Conservation (phyloP, 1,140 invertebrate genomes). For the Diorhabda elongata region DNA sequence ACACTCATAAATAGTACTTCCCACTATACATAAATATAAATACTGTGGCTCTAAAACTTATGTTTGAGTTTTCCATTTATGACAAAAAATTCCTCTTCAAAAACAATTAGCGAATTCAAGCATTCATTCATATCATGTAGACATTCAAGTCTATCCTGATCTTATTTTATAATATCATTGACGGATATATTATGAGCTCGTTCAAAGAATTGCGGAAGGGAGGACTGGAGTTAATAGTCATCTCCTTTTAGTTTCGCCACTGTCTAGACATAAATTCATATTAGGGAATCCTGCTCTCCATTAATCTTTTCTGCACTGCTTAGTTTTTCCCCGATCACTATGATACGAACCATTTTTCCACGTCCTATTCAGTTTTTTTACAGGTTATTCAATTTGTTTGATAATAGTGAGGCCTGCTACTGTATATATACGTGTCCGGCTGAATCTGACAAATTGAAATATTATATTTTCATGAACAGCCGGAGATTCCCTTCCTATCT, state of each 20-base stretch:
- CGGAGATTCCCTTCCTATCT: neutral
- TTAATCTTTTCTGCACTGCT: slow-evolving; percentile 7
- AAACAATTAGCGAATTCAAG: too few species aligned
- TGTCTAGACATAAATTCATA: slow-evolving; percentile 6
- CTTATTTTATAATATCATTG: too few species aligned
- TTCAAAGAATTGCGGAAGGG: too few species aligned
- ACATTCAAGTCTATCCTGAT: too few species aligned
- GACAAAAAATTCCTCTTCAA: too few species aligned
- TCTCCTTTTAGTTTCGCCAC: neutral
- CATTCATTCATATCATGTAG: too few species aligned
- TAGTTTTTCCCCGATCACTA: slow-evolving; percentile 9
- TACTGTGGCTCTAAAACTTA: too few species aligned
- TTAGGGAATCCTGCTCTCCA: slow-evolving; percentile 7
- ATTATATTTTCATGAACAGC: slow-evolving; percentile 1
- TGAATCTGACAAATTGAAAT: slow-evolving; percentile 7
- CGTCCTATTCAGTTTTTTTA: slow-evolving; percentile 4
- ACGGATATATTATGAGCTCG: too few species aligned
- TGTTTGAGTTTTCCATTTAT: too few species aligned
- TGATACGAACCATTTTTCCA: slow-evolving; percentile 1
- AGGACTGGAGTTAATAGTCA: too few species aligned
- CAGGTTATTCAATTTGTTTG: slow-evolving; percentile 10
- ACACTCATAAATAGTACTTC: too few species aligned
- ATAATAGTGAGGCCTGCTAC: neutral
- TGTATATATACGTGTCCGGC: neutral
- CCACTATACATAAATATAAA: too few species aligned